Conservation (phyloP, 2,888 invertebrate species). For the Camptogramma bilineatum region DNA sequence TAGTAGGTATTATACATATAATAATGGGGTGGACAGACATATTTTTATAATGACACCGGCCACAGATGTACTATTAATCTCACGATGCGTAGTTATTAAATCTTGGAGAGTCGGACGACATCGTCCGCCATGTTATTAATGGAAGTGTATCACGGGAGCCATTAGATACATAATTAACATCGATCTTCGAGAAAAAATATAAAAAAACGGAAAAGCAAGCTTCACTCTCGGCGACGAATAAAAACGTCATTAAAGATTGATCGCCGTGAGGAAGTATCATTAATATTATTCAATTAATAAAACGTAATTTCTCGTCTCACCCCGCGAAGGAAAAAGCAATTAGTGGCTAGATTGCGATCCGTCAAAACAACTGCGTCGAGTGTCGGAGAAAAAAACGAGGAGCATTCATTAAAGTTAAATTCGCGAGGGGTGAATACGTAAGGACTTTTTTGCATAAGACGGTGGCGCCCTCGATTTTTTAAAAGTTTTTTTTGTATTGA, state of each 20-base stretch:
- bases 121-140: conserved; percentile 80
- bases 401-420: conserved; percentile 84
- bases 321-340: conserved; percentile 84
- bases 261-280: conserved; percentile 81
- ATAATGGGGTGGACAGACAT: conserved; percentile 41
- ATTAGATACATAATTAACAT: conserved; percentile 84
- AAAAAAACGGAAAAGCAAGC: conserved; percentile 66
- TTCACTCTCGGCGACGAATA: conserved; percentile 78
- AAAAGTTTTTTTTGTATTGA: conserved; percentile 70
- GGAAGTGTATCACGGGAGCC: conserved; percentile 85
- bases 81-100: conserved; percentile 79
- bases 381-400: conserved; percentile 72
- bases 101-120: conserved; percentile 75
- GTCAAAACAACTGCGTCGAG: conserved; percentile 84
- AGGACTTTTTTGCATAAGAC: conserved; percentile 85
- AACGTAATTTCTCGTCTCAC: conserved; percentile 82
- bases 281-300: conserved; percentile 86
- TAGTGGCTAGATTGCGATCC: conserved; percentile 85
- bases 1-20: conserved; percentile 20
- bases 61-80: conserved; percentile 82
- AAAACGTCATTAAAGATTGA: conserved; percentile 85
- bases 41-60: conserved; percentile 74
- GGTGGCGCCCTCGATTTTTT: conserved; percentile 77
- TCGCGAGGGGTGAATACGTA: conserved; percentile 85
- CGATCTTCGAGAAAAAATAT: conserved; percentile 73